phyloP scores from a whole-genome alignment of 2,113 vertebrate genomes.

The Chroicocephalus ridibundus region DNA sequence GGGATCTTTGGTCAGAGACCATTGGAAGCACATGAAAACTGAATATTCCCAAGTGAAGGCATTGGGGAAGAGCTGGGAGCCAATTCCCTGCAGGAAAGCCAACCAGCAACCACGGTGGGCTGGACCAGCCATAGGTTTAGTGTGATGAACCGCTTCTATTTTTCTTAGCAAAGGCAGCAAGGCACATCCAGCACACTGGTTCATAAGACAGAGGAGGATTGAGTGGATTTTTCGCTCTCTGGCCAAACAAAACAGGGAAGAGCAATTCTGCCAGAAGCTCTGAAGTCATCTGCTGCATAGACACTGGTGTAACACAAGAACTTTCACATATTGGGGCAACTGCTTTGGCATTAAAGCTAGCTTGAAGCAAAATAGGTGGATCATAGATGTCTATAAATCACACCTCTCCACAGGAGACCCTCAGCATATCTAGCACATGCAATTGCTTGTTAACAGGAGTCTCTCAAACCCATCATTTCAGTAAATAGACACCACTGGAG shows the following conservation, averaged over 20 bases:
- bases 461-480: not conserved
- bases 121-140: not conserved
- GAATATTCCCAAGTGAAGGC: not conserved
- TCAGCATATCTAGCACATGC: not conserved
- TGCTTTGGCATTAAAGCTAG: not conserved
- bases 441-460: not conserved
- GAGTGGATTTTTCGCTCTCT: not conserved
- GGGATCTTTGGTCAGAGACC: not conserved
- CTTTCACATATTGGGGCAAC: not conserved
- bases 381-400: not conserved
- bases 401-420: not conserved
- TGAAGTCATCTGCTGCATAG: not conserved
- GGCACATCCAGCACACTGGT: not conserved
- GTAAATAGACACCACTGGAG: not conserved
- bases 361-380: not conserved
- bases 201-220: not conserved
- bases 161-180: constrained; percentile 4
- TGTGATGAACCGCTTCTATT: not conserved
- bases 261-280: not conserved
- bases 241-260: not conserved
- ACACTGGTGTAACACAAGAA: not conserved
- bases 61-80: not conserved
- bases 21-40: not conserved
- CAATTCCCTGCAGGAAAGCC: not conserved
- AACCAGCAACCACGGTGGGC: not conserved